Base-by-base conservation (phyloP, 2,888 invertebrate genomes). In the Lumbricus terrestris region DNA sequence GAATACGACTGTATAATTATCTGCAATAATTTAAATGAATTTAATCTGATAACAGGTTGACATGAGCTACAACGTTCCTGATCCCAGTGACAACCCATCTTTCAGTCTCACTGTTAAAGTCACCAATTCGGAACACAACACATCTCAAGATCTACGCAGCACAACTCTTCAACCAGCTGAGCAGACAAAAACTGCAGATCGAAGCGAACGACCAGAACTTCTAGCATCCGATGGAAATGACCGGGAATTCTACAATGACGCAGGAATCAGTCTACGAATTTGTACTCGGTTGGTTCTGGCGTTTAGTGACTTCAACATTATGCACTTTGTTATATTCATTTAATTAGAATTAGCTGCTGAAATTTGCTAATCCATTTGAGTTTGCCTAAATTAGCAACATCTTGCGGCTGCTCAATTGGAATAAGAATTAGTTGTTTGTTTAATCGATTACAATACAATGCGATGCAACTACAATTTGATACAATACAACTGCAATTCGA, bases 61-160 rank as follows among this genome's bases (percentile, higher is more conserved):
- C 23, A 91, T 91, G 40, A 82, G 37, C 8, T 92, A 92, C 91
- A 92, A 91, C 83, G 85, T 92, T 8, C 91, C 91, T 2, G 91
- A 90, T 35, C 90, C 91, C 15, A 89, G 82, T 33, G 20, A 88
- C 35, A 34, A 40, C 0, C 90, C 90, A 11, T 40, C 91, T 33
- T 91, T 91, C 40, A 83, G 82, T 33, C 47, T 91, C 0, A 35
- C 82, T 23, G 88, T 91, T 8, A 88, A 90, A 15, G 37, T 91
- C 13, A 69, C 88, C 35, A 82, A 89, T 69, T 69, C 69, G n/a
- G 69, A n/a, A n/a, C n/a, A 69, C 69, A n/a, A 29, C 8, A n/a
- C n/a, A n/a, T 69, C n/a, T 0, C 29, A 15, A n/a, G 16, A 69
- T 4, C 23, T 5, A 3, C 2, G 13, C 0, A n/a, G n/a, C 11